Evolutionary conservation across 2,113 vertebrate genomes (phyloP).

Genomic region (Melierax canorus): DNA sequence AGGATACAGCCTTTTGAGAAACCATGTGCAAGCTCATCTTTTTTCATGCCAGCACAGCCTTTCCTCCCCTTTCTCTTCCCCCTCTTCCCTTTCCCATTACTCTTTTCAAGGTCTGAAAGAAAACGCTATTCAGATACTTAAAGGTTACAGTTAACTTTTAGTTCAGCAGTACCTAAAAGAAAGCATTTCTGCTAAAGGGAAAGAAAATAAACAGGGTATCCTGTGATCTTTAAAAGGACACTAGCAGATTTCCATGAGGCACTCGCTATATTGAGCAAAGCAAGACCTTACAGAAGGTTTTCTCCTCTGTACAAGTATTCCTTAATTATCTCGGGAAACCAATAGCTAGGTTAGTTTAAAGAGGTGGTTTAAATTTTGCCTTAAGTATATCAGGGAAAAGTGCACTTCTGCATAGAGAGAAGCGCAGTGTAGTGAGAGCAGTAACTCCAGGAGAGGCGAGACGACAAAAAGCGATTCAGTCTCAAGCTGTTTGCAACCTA

Average conservation of each 20-base stretch:
- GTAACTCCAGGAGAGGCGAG: not conserved
- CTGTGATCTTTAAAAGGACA: not conserved
- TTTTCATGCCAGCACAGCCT: not conserved
- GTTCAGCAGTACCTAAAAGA: not conserved
- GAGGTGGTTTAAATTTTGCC: not conserved
- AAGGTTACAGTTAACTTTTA: not conserved
- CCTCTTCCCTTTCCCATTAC: not conserved
- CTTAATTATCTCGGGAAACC: not conserved
- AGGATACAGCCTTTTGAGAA: not conserved
- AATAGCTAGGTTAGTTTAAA: not conserved
- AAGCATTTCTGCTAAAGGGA: not conserved
- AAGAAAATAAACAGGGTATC: not conserved
- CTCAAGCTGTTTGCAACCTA: not conserved
- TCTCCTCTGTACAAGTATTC: not conserved
- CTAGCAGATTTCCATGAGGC: not conserved
- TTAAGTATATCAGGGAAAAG: not conserved
- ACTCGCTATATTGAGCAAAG: accelerated
- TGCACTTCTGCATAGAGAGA: not conserved
- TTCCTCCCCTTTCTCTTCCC: not conserved
- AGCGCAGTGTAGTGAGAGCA: accelerated
- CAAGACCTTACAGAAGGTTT: not conserved
- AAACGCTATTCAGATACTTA: not conserved
- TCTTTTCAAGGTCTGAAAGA: not conserved
- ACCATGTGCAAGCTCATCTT: not conserved
- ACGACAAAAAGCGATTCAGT: not conserved